These are phyloP conservation scores for Emys orbicularis DNA, from an alignment of 2,797 vertebrate species.

Conservation along the genomic window DNA sequence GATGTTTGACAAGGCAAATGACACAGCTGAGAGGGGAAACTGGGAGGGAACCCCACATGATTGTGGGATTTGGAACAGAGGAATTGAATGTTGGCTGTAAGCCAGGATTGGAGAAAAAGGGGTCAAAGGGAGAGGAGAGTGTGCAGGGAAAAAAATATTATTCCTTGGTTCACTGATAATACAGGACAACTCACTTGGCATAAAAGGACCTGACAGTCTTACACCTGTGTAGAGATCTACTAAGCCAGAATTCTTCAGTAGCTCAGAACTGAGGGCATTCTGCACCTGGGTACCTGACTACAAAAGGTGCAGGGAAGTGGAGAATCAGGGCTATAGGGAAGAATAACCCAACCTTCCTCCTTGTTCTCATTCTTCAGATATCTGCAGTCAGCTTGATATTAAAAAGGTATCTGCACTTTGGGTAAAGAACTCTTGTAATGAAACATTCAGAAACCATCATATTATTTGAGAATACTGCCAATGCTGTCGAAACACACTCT, in stretches of 20 bases:
- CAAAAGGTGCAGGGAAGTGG: background rate
- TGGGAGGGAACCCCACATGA: background rate
- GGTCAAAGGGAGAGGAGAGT: background rate
- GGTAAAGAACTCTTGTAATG: background rate
- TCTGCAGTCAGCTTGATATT: background rate
- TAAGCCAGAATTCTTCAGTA: background rate
- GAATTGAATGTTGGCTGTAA: background rate
- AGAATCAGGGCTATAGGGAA: background rate
- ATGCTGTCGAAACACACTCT: slow-evolving; percentile 17
- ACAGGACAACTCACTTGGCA: background rate
- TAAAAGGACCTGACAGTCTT: background rate
- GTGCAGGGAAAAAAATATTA: background rate
- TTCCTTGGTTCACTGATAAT: background rate
- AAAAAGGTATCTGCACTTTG: background rate
- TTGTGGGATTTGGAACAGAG: background rate
- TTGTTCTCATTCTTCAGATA: background rate
- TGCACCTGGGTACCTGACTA: background rate
- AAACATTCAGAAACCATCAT: background rate
- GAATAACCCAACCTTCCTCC: background rate
- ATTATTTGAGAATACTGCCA: background rate
- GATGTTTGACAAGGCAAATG: background rate
- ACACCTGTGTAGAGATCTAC: background rate
- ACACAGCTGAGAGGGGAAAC: background rate
- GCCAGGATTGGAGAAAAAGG: background rate
- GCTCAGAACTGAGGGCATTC: background rate